These are phyloP conservation scores for Globodera ellingtonae DNA, from an alignment of 1,140 invertebrate genomes.

Conservation along the genomic window DNA sequence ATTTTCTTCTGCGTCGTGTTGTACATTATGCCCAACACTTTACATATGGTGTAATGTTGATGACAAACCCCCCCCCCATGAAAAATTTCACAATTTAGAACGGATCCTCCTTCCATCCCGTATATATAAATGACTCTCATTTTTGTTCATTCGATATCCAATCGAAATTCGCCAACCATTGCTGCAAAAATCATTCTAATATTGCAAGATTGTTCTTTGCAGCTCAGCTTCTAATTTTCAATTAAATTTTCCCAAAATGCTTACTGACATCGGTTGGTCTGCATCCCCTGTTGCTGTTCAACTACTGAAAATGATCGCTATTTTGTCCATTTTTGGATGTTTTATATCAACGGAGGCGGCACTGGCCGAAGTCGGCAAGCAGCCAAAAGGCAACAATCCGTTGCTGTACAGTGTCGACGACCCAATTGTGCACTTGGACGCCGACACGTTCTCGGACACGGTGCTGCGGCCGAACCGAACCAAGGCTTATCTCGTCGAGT, in stretches of 20 bases:
- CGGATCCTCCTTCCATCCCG: too few relatives aligned
- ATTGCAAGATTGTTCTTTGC: too few relatives aligned
- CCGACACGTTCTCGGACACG: conserved; percentile 54
- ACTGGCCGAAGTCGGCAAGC: conserved; percentile 2
- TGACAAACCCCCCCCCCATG: too few relatives aligned
- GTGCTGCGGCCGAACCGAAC: conserved; percentile 41
- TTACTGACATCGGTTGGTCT: too few relatives aligned
- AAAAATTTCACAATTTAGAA: too few relatives aligned
- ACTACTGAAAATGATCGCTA: not conserved
- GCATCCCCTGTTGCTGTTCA: too few relatives aligned
- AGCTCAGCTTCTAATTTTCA: too few relatives aligned
- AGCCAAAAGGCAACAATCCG: conserved; percentile 46
- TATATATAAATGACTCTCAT: not conserved
- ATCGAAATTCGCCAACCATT: not conserved
- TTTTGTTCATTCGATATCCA: not conserved
- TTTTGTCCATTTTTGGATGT: not conserved
- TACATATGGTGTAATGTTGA: too few relatives aligned
- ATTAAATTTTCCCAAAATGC: too few relatives aligned
- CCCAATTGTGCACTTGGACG: conserved; percentile 55
- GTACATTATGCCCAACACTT: too few relatives aligned
- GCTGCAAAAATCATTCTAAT: too few relatives aligned
- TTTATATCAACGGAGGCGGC: not conserved
- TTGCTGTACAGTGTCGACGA: conserved; percentile 52
- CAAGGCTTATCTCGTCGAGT: conserved; percentile 49
- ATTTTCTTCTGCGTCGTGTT: too few relatives aligned